phyloP scores from a whole-genome alignment of 2,113 vertebrate species.

The Callithrix jacchus region DNA sequence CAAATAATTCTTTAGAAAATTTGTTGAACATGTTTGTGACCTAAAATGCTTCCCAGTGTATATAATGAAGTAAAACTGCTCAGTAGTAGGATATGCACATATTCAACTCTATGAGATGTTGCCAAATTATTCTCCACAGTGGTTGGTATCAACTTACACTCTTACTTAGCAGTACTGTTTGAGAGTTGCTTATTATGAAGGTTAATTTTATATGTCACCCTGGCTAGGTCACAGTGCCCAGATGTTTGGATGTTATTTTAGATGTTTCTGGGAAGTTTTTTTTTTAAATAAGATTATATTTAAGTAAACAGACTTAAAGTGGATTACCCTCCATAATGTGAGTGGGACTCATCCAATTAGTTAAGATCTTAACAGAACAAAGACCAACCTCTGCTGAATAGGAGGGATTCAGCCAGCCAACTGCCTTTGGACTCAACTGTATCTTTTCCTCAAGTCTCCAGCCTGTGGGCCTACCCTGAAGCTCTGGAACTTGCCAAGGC shows the following conservation, averaged over 20 bases:
- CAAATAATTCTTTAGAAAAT: neutral
- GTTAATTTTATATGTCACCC: neutral
- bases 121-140: constrained; percentile 14
- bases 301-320: neutral
- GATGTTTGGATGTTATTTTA: neutral
- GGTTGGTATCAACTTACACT: neutral
- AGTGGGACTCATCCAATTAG: neutral
- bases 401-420: neutral
- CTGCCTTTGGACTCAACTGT: neutral
- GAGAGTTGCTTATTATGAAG: neutral
- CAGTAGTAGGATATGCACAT: neutral
- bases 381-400: neutral
- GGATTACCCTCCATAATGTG: neutral
- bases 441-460: neutral
- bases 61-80: neutral
- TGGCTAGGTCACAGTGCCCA: neutral
- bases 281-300: neutral
- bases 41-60: neutral
- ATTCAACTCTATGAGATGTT: neutral
- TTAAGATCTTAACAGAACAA: neutral
- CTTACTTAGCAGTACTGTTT: neutral
- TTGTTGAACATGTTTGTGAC: neutral
- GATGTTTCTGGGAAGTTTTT: neutral
- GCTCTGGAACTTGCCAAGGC: neutral
- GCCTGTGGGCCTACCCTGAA: neutral